Evolutionary conservation across 2,888 invertebrate genomes (phyloP), one percentile per base, ranked within the genome.

Genomic region (Ectemnius cavifrons): DNA sequence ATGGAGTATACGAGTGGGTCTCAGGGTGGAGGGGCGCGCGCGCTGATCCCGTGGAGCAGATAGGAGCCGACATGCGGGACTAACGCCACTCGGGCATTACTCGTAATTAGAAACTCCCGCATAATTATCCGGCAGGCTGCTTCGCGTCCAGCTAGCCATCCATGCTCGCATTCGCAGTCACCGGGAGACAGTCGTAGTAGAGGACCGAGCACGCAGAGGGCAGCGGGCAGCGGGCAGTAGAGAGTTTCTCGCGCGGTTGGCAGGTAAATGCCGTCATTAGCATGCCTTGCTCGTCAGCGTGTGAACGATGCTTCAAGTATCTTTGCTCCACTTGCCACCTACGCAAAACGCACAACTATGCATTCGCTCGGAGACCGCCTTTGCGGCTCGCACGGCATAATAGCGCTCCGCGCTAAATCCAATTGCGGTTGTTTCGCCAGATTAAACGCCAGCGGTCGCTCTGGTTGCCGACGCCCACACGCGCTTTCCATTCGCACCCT

Each of bases 71-170:
- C 61, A 67, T 71, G 62, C 63, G 68, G 65, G 66, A 70, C 63
- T 70, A 52, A 63, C 64, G 64, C 74, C 73, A 76, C 78, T 83
- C 73, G 75, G 76, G 82, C 82, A 83, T 85, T 82, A 82, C 81
- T 78, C 81, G 81, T 86, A 87, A 87, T 87, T 87, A 86, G 86
- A 87, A 86, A 85, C 86, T 86, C 80, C 82, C 83, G 84, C 83
- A 86, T 87, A 87, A 87, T 86, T 87, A 86, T 87, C 80, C 81
- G 64, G 69, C 77, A 18, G 16, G 59, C 72, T 65, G 75, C 71
- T 82, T 83, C 80, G 84, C 80, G 83, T 81, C 84, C 80, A 74
- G 75, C 73, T 79, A 72, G 75, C 67, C 71, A 67, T 70, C 73
- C 37, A 37, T 11, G 37, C 37, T 37, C 37, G 11, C 37, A 37